Evolutionary conservation across 1,140 invertebrate genomes (phyloP).

Genomic region (Leguminivora glycinivorella): DNA sequence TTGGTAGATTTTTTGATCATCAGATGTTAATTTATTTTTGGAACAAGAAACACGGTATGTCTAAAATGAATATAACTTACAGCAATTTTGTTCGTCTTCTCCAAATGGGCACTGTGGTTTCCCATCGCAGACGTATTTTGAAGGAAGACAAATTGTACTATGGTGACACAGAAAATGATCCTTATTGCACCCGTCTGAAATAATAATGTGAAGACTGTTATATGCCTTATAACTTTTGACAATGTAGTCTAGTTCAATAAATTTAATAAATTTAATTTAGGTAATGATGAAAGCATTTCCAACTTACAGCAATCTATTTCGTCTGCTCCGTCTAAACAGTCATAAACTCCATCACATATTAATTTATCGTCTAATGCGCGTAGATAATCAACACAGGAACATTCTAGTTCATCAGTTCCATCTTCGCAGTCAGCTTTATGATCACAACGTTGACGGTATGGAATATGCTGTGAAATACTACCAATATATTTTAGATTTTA

Average conservation of each 20-base stretch:
- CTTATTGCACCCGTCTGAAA: slow-evolving; percentile 78
- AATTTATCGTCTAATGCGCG: slow-evolving; percentile 71
- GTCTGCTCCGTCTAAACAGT: slow-evolving; percentile 88
- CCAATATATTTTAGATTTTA: slow-evolving; percentile 37
- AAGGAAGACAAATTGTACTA: slow-evolving; percentile 81
- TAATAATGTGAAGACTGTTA: slow-evolving; percentile 29
- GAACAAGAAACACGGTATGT: too few relatives aligned
- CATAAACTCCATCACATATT: slow-evolving; percentile 88
- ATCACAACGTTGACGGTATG: slow-evolving; percentile 83
- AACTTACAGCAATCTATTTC: slow-evolving; percentile 85
- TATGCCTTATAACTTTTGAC: too few relatives aligned
- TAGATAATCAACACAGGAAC: slow-evolving; percentile 86
- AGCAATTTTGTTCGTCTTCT: slow-evolving; percentile 87
- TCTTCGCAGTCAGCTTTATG: slow-evolving; percentile 88
- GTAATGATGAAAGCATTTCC: slow-evolving; percentile 32
- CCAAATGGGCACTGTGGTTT: slow-evolving; percentile 82
- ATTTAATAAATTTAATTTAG: too few relatives aligned
- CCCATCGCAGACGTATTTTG: slow-evolving; percentile 83
- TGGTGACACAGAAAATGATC: slow-evolving; percentile 80
- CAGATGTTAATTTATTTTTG: too few relatives aligned
- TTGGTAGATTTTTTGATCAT: too few relatives aligned
- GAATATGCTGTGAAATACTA: slow-evolving; percentile 84
- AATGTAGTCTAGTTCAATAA: too few relatives aligned
- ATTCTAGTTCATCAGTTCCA: slow-evolving; percentile 87
- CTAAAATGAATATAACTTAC: too few relatives aligned